A percentile compares a stretch with the other conserved stretches of the same genome.
phyloP scores from a whole-genome alignment of 2,113 vertebrate genomes.

The Oreochromis spilurus region DNA sequence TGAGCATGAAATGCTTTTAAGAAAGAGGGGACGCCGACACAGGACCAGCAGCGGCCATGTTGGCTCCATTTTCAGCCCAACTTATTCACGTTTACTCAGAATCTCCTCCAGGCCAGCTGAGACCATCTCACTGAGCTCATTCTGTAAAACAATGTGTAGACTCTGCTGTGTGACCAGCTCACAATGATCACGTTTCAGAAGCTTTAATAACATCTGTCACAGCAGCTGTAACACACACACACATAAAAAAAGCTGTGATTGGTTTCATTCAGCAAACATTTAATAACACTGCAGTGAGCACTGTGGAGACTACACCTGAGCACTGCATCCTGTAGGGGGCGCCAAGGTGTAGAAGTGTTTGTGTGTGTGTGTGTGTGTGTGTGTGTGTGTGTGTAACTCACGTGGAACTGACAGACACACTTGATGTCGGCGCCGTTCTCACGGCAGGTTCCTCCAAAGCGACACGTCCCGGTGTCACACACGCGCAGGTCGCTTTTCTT shows the following conservation, averaged over 20 bases:
- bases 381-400: slow-evolving; percentile 61
- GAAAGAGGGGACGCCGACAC: neutral
- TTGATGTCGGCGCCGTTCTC: slow-evolving; percentile 87
- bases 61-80: neutral
- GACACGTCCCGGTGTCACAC: slow-evolving; percentile 89
- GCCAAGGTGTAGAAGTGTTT: neutral
- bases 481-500: slow-evolving; percentile 85
- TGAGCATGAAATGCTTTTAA: neutral
- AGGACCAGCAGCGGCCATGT: neutral
- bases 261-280: neutral
- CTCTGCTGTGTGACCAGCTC: neutral
- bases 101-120: neutral
- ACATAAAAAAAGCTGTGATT: neutral
- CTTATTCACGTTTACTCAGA: neutral
- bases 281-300: neutral
- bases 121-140: neutral
- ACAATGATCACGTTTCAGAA: neutral
- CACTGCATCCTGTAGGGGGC: neutral
- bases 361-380: neutral
- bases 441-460: slow-evolving; percentile 87
- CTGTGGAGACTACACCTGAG: neutral
- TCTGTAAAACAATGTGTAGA: neutral
- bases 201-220: neutral
- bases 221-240: neutral
- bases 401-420: slow-evolving; percentile 94